Percentiles rank a stretch among this genome's conserved stretches.
phyloP scores from a whole-genome alignment of 2,888 invertebrate genomes.

The Luperina testacea region DNA sequence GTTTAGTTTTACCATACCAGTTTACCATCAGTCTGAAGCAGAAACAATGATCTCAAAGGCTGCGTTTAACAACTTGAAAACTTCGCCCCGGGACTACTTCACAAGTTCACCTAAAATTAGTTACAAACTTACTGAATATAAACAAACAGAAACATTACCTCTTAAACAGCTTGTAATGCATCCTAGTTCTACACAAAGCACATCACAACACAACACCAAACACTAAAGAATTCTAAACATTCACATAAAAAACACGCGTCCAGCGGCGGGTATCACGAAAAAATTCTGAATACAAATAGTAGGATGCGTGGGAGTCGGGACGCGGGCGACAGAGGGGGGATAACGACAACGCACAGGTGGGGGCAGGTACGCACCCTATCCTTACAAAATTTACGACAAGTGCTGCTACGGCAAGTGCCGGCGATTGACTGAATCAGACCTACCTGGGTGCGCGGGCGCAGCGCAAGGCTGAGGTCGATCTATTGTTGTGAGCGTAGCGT shows the following conservation, averaged over 20 bases:
- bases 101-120: slow-evolving; percentile 28
- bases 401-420: slow-evolving; percentile 74
- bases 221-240: slow-evolving; percentile 68
- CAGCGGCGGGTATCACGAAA: slow-evolving; percentile 77
- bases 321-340: slow-evolving; percentile 71
- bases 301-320: slow-evolving; percentile 74
- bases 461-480: slow-evolving; percentile 63
- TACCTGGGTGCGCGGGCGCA: slow-evolving; percentile 66
- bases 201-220: slow-evolving; percentile 74
- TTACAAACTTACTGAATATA: slow-evolving; percentile 19
- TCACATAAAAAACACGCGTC: slow-evolving; percentile 71
- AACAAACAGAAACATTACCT: slow-evolving; percentile 75
- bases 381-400: slow-evolving; percentile 68
- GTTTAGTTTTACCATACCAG: slow-evolving; percentile 33
- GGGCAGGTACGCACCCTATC: slow-evolving; percentile 66
- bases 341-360: slow-evolving; percentile 60
- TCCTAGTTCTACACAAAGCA: slow-evolving; percentile 74
- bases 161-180: slow-evolving; percentile 89
- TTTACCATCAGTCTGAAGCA: slow-evolving; percentile 9
- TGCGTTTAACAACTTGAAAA: slow-evolving; percentile 51
- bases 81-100: slow-evolving; percentile 33
- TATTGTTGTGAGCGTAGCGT: slow-evolving; percentile 38
- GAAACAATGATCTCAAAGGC: slow-evolving; percentile 52
- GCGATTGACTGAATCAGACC: slow-evolving; percentile 69
- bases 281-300: slow-evolving; percentile 79